Conservation (phyloP, 2,113 vertebrate genomes). For the Rhabdornis inornatus region DNA sequence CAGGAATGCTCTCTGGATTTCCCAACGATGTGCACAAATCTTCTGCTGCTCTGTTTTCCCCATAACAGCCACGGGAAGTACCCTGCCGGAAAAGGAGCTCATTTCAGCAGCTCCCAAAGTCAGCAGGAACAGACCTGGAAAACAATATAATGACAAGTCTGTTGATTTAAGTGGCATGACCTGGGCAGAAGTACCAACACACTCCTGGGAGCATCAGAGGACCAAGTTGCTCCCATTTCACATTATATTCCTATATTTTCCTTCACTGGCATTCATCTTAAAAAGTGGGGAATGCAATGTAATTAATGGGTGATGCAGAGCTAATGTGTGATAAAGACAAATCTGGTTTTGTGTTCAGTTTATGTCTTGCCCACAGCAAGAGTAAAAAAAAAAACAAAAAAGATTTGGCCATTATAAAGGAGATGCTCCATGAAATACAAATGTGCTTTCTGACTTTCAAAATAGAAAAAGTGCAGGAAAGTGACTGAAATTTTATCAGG, state of each 20-base stretch:
- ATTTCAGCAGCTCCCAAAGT: background rate
- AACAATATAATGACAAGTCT: background rate
- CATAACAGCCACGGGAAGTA: background rate
- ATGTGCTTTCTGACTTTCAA: background rate
- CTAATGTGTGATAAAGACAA: background rate
- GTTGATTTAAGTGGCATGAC: background rate
- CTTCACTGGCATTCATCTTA: background rate
- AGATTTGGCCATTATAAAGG: background rate
- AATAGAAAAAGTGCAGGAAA: background rate
- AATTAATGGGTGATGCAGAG: background rate
- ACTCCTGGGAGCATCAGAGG: background rate
- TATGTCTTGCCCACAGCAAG: background rate
- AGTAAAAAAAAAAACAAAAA: background rate
- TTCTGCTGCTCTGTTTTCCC: background rate
- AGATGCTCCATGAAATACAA: background rate
- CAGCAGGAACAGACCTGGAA: background rate
- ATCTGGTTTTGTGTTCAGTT: background rate
- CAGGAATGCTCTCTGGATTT: background rate
- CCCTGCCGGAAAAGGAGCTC: background rate
- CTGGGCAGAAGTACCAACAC: fast-evolving
- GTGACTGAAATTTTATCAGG: background rate
- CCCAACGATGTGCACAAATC: fast-evolving
- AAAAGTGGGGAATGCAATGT: background rate
- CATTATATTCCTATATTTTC: background rate
- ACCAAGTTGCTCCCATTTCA: background rate